Base-by-base conservation (phyloP, 2,888 invertebrate genomes). In the Muschampia plurimacula region DNA sequence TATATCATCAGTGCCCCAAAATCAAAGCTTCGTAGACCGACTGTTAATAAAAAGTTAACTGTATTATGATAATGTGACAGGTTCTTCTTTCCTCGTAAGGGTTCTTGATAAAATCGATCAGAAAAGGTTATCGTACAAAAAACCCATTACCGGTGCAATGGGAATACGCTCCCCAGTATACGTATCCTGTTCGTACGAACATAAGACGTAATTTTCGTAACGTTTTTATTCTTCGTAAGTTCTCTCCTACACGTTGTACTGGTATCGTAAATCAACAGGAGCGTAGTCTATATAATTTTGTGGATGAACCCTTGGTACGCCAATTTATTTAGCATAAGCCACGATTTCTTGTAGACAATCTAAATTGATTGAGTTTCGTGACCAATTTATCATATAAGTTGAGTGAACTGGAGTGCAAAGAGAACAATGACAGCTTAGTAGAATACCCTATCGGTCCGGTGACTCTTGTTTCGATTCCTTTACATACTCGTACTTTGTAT, bases 361-460 rank as follows among this genome's bases (percentile, higher is more conserved):
- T 49, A 1, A 8, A 52, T 36, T 65, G n/a, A 49, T 60, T 63
- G 44, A 44, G 63, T 10, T 63, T 55, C 55, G 66, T 66, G 55
- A 55, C 39, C 22, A 55, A 12, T 12, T 13, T 4, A 66, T 36
- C 13, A 52, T 32, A 32, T 32, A 55, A 32, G 41, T 41, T 7
- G 41, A 41, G 41, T 41, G 7, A 41, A 32, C 32, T 32, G 32
- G 32, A 32, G 32, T 32, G 32, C 32, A 32, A 32, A 32, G 32
- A 32, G 32, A 32, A 32, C 32, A 32, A 32, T 32, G 32, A 32
- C 32, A 32, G 3, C 3, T 3, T 32, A 32, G 32, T 32, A 1
- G 32, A 32, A 32, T 32, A 32, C 1, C 32, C 32, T 32, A 32
- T 32, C 32, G 32, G 32, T 32, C 32, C 2, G 32, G 3, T 32